phyloP scores from a whole-genome alignment of 2,113 vertebrate genomes.

The Colistium nudipinnis region DNA sequence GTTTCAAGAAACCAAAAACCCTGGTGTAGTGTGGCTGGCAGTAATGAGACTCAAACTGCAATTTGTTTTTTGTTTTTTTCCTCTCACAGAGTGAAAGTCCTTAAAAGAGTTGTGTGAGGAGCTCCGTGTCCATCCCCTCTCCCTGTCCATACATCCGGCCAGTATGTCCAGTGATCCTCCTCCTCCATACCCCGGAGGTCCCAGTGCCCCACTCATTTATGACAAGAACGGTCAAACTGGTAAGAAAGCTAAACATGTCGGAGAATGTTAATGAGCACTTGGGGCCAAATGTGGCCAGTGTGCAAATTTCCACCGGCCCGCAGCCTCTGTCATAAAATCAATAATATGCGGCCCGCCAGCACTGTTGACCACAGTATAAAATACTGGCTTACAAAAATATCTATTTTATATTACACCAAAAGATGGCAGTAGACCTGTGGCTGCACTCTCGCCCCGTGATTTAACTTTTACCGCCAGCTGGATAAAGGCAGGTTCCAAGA shows the following conservation, averaged over 20 bases:
- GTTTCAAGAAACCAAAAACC: too few relatives aligned
- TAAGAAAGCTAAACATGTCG: slow-evolving; percentile 63
- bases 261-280: slow-evolving; percentile 6
- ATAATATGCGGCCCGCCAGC: background rate
- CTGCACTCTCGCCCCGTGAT: background rate
- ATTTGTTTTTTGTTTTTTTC: slow-evolving; percentile 12
- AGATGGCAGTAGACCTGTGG: background rate
- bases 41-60: slow-evolving; percentile 32
- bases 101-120: slow-evolving; percentile 39
- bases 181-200: slow-evolving; percentile 94
- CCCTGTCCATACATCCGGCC: slow-evolving; percentile 50
- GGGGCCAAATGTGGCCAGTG: background rate
- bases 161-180: slow-evolving; percentile 94
- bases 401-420: background rate
- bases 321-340: background rate
- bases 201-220: slow-evolving; percentile 89
- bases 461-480: too few relatives aligned
- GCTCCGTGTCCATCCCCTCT: slow-evolving; percentile 29
- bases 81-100: slow-evolving; percentile 14
- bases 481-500: too few relatives aligned
- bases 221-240: slow-evolving; percentile 92
- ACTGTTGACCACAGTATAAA: too few relatives aligned
- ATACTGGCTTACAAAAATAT: background rate
- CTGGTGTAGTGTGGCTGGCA: slow-evolving; percentile 33
- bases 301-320: background rate